Evolutionary conservation across 2,888 invertebrate species (phyloP), one percentile per base, ranked within the genome.

Genomic region (Stenodera caucasica): DNA sequence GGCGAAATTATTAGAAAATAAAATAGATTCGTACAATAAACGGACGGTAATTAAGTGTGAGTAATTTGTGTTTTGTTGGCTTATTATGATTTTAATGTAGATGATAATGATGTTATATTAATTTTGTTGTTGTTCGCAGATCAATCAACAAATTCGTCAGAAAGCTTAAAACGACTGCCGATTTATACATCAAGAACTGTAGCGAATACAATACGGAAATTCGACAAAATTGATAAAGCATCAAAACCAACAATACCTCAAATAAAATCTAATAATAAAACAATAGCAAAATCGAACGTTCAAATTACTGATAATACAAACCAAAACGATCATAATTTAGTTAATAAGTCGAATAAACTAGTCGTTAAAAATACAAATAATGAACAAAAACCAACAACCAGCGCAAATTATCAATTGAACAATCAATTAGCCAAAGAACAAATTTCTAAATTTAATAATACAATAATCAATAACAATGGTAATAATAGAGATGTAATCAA

Each of bases 171-270:
- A 69, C 70, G 75, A 51, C 60, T 75, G 37, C 75, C 75, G 15
- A 75, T 74, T 35, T 77, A 74, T 64, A 71, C 71, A 11, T 74
- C 74, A 32, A 70, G 76, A 55, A 75, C 75, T 23, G 78, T 80
- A 8, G 78, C 78, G 8, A 76, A 71, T 55, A 75, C 76, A 32
- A 77, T 79, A 45, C 76, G 76, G 62, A 80, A 79, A 75, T 80
- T 80, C 66, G 76, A 78, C 60, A 67, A 67, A 52, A 54, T 72
- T 15, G 71, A 73, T 23, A 67, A 67, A 49, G 52, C 60, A 29
- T 51, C 55, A 58, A 60, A 56, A 63, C 45, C 53, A 18, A 78
- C 18, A 18, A 40, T 40, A 40, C 37, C 37, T 40, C 37, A 40
- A 40, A 40, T 1, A 18, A 40, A 8, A 15, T 0, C 37, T 9